These are phyloP conservation scores for Pantelozetes paolii DNA, from an alignment of 2,888 invertebrate genomes.

Conservation along the genomic window DNA sequence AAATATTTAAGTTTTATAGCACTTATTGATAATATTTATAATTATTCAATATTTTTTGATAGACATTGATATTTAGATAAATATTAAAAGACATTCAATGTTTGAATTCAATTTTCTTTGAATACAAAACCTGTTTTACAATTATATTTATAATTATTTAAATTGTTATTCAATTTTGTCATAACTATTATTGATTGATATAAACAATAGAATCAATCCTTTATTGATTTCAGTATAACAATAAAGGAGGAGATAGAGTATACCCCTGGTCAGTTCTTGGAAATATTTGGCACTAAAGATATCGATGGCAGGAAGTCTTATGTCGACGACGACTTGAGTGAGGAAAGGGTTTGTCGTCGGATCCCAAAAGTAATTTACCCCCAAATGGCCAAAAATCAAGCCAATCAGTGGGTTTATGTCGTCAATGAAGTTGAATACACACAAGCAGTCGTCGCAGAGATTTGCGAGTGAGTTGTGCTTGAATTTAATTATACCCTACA, in stretches of 20 bases:
- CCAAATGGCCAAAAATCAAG: slow-evolving; percentile 47
- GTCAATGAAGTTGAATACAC: slow-evolving; percentile 47
- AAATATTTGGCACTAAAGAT: slow-evolving; percentile 46
- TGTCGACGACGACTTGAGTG: slow-evolving; percentile 43
- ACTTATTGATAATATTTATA: too few species aligned
- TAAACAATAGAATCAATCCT: too few species aligned
- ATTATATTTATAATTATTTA: not conserved
- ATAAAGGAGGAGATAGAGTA: slow-evolving; percentile 38
- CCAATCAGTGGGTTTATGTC: slow-evolving; percentile 47
- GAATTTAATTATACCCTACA: not conserved
- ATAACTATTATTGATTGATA: too few species aligned
- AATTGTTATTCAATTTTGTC: not conserved
- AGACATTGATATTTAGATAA: too few species aligned
- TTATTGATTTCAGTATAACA: too few species aligned
- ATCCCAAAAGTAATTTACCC: slow-evolving; percentile 45
- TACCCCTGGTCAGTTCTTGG: slow-evolving; percentile 44
- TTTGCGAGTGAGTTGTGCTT: slow-evolving; percentile 45
- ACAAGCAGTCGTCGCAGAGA: slow-evolving; percentile 47
- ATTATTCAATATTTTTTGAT: too few species aligned
- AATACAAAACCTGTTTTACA: too few species aligned
- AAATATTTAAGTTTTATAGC: too few species aligned
- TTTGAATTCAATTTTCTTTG: too few species aligned
- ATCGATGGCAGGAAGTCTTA: slow-evolving; percentile 45
- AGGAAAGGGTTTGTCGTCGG: slow-evolving; percentile 45
- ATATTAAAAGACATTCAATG: too few species aligned